Evolutionary conservation across 2,888 invertebrate genomes (phyloP).

Genomic region (Tholera decimalis): DNA sequence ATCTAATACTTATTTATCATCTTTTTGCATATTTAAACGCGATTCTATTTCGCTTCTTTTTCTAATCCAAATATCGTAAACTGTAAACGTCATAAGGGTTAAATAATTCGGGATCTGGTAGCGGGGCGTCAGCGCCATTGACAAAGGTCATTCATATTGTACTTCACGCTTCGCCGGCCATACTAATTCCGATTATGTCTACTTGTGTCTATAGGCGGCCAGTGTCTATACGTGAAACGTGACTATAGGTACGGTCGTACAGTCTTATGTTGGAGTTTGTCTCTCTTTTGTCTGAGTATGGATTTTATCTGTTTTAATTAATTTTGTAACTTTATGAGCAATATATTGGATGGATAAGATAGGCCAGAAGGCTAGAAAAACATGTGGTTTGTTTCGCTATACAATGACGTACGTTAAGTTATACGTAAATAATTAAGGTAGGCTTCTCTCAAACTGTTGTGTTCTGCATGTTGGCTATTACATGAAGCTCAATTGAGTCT

Average conservation of each 20-base stretch:
- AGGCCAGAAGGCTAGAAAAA: too few relatives aligned
- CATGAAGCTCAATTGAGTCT: too few relatives aligned
- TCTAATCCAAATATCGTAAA: constrained; percentile 57
- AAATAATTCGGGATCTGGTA: constrained; percentile 79
- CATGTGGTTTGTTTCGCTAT: too few relatives aligned
- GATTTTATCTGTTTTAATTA: not conserved
- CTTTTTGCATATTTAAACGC: not conserved
- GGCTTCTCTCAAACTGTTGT: too few relatives aligned
- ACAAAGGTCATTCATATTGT: constrained; percentile 90
- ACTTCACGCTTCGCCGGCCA: constrained; percentile 82
- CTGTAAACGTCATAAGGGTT: constrained; percentile 70
- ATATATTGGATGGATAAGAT: too few relatives aligned
- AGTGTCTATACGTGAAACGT: constrained; percentile 32
- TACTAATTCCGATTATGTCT: constrained; percentile 85
- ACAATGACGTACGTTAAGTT: too few relatives aligned
- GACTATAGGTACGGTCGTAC: constrained; percentile 21
- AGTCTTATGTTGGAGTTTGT: not conserved
- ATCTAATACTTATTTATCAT: not conserved
- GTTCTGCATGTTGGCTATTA: too few relatives aligned
- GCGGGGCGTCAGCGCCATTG: constrained; percentile 82
- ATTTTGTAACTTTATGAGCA: too few relatives aligned
- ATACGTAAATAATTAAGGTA: too few relatives aligned
- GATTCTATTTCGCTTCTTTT: not conserved
- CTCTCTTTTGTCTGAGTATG: not conserved
- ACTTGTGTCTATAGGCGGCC: constrained; percentile 66